Evolutionary conservation across 2,797 vertebrate genomes (phyloP).

Genomic region (Paguma larvata): DNA sequence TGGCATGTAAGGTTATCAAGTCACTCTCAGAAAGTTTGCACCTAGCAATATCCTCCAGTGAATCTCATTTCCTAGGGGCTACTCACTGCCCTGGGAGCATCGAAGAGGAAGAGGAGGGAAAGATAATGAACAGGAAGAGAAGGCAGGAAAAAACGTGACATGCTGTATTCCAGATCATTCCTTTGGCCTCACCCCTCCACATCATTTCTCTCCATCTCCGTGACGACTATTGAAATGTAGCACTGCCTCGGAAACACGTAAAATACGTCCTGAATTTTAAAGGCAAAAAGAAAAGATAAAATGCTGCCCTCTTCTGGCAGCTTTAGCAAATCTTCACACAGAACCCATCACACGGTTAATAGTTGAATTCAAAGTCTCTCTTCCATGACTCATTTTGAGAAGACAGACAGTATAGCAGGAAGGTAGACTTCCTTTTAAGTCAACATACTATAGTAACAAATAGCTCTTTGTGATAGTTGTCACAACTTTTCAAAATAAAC

Average conservation of each 20-base stretch:
- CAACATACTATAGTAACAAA: not conserved
- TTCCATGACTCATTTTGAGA: not conserved
- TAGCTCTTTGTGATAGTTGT: not conserved
- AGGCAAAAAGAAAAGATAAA: not conserved
- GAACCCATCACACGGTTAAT: rapidly evolving
- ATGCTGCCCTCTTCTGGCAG: constrained; percentile 24
- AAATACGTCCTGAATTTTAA: not conserved
- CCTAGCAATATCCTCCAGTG: too few relatives aligned
- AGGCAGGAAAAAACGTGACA: rapidly evolving
- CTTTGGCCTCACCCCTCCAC: not conserved
- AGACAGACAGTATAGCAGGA: not conserved
- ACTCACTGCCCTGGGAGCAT: not conserved
- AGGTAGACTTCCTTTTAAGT: not conserved
- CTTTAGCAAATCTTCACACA: not conserved
- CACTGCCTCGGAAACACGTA: rapidly evolving
- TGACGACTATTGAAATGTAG: not conserved
- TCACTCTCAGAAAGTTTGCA: not conserved
- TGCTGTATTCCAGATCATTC: not conserved
- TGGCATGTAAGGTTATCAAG: not conserved
- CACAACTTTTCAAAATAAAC: not conserved
- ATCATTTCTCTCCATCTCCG: not conserved
- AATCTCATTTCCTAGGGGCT: not conserved
- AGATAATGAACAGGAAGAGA: not conserved
- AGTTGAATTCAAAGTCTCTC: rapidly evolving
- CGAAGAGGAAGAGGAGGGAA: too few relatives aligned